Evolutionary conservation across 2,113 vertebrate genomes (phyloP).

Genomic region (Polypterus senegalus): DNA sequence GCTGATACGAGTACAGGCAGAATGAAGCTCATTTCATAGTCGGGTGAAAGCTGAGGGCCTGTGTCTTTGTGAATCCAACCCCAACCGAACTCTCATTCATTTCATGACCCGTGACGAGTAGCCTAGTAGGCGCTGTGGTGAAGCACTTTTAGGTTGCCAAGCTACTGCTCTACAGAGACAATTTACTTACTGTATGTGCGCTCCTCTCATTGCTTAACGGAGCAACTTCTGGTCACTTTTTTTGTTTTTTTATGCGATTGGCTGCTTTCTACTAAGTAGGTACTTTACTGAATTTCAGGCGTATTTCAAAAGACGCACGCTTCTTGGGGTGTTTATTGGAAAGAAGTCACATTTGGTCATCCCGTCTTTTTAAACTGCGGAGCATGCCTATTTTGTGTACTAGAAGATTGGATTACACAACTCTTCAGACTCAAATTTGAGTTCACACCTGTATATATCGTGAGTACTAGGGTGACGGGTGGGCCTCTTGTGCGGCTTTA

Average conservation of each 20-base stretch:
- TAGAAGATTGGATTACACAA: constrained; percentile 47
- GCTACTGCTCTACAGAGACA: constrained; percentile 66
- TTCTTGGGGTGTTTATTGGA: constrained; percentile 65
- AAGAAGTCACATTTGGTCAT: constrained; percentile 35
- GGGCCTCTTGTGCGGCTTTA: constrained; percentile 29
- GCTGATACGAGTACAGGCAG: constrained; percentile 45
- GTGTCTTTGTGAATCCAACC: constrained; percentile 46
- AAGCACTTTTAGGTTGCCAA: constrained; percentile 62
- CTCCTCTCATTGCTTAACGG: constrained; percentile 49
- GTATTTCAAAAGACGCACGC: constrained; percentile 61
- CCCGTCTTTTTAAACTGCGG: constrained; percentile 52
- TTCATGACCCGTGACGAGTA: constrained; percentile 54
- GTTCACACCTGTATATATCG: constrained; percentile 49
- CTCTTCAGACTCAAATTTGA: constrained; percentile 46
- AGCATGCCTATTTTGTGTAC: constrained; percentile 67
- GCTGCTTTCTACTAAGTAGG: constrained; percentile 72
- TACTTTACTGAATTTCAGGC: constrained; percentile 75
- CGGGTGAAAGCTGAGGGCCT: constrained; percentile 64
- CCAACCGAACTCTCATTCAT: constrained; percentile 52
- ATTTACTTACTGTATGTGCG: constrained; percentile 51
- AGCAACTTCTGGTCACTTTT: constrained; percentile 36
- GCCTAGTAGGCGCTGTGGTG: constrained; percentile 57
- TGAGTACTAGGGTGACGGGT: constrained; percentile 18
- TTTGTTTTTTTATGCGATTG: constrained; percentile 47
- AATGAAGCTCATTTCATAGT: constrained; percentile 56